Percentiles rank a stretch among this genome's conserved stretches.
These are phyloP conservation scores for Aspidiotus rigidus DNA, from an alignment of 2,888 invertebrate species.

Conservation along the genomic window DNA sequence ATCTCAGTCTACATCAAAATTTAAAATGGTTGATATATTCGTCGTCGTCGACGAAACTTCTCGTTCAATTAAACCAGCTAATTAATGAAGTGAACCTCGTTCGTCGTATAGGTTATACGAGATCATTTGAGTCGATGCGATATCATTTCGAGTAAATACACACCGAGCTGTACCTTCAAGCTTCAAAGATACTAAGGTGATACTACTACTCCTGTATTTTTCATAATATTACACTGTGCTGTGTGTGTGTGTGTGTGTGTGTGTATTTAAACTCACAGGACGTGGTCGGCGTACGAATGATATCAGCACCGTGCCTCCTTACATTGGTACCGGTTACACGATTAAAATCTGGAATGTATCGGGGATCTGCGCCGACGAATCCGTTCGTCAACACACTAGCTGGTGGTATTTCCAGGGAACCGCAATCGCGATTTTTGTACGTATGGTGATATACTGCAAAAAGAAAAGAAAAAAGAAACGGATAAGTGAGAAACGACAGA, in stretches of 20 bases:
- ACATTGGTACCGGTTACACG: slow-evolving; percentile 54
- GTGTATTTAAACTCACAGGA: slow-evolving; percentile 55
- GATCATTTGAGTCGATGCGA: no score
- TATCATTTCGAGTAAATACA: no score
- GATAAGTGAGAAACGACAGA: not conserved
- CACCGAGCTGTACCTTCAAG: no score
- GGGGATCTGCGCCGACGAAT: slow-evolving; percentile 47
- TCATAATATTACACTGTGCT: no score
- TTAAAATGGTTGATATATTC: no score
- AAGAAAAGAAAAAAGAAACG: not conserved
- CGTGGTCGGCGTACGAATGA: slow-evolving; percentile 62
- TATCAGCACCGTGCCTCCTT: slow-evolving; percentile 53
- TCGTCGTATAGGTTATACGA: no score
- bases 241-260: not conserved
- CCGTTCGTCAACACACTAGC: slow-evolving; percentile 24
- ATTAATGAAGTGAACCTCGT: no score
- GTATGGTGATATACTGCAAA: slow-evolving; percentile 26
- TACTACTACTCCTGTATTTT: no score
- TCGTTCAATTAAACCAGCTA: no score
- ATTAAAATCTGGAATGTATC: slow-evolving; percentile 73
- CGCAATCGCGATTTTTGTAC: slow-evolving; percentile 29
- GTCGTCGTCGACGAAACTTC: no score
- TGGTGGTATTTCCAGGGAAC: slow-evolving; percentile 27
- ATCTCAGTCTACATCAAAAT: no score
- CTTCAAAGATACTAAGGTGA: no score